Evolutionary conservation across 37 sponge, comb jelly and placozoan genomes (phyloP), one percentile per base, ranked within the genome.

Genomic region (Amphimedon queenslandica): DNA sequence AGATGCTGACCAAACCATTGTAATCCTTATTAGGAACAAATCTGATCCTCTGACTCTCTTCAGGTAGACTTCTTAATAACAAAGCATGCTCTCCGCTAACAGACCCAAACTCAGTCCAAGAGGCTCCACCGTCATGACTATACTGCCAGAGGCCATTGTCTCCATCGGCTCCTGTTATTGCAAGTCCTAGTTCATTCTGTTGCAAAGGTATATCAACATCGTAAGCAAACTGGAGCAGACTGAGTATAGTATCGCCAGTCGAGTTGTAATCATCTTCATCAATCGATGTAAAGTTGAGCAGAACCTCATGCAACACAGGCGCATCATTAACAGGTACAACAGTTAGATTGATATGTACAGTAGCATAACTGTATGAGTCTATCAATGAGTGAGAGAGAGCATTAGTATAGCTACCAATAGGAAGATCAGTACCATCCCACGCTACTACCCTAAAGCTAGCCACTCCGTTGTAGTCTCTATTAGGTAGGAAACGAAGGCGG

Each of bases 311-410:
- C 13, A 94, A 55, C 1, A 84, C 66, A 0, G 95, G 95, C 30
- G 91, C 91, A 70, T 94, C 91, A 37, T 94, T 94, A 23, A 94
- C 82, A 28, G 88, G 82, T 21, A 31, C 29, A 23, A 94, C 82
- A 25, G 42, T 67, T 40, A 90, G 37, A 0, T 65, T 70, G 41
- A 94, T 56, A 4, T 11, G 37, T 1, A 77, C 18, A 4, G 55
- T 57, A 8, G 74, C 69, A 35, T 33, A 34, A 56, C 95, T 94
- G 78, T 78, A 94, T 16, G 95, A 69, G 63, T 87, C 88, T 39
- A 56, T 87, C 11, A 55, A 18, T 29, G 91, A 87, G 40, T 55
- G 34, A n/a, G 82, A 76, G 31, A 13, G 28, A 47, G 95, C 91
- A 80, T 76, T 57, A 27, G 56, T 72, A 73, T 63, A 80, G 16